Evolutionary conservation across 2,113 vertebrate species (phyloP).

Genomic region (Mixornis gularis): DNA sequence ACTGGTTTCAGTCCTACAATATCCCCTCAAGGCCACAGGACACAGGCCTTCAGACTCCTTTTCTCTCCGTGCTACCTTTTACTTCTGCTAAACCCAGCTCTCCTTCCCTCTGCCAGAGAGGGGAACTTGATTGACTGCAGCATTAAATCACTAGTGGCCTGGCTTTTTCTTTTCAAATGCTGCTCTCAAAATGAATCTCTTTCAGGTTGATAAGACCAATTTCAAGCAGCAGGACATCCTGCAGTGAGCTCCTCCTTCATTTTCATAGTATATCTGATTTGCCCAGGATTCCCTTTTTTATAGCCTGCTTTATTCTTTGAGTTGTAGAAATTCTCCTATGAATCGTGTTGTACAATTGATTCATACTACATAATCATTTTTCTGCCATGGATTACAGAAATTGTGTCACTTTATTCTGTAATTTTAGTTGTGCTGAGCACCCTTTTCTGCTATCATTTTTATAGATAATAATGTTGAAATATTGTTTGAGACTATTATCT

Average conservation of each 20-base stretch:
- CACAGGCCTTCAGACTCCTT: not conserved
- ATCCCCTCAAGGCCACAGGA: not conserved
- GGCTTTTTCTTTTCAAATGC: not conserved
- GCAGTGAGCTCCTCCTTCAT: not conserved
- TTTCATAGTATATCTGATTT: not conserved
- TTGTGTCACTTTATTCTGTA: not conserved
- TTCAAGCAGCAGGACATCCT: constrained; percentile 11
- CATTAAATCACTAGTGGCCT: not conserved
- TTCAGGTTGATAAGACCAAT: constrained; percentile 13
- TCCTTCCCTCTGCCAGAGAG: not conserved
- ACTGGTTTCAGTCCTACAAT: not conserved
- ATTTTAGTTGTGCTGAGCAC: not conserved
- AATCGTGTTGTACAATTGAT: not conserved
- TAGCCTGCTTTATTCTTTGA: not conserved
- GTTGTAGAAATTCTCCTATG: not conserved
- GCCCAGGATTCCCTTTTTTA: not conserved
- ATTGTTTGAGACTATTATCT: not conserved
- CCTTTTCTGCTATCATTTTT: not conserved
- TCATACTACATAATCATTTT: not conserved
- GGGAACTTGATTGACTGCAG: not conserved
- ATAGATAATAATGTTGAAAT: not conserved
- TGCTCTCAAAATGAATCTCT: not conserved
- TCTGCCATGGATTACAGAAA: not conserved
- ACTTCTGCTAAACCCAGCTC: not conserved
- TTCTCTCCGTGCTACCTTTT: not conserved